Conservation (phyloP, 2,113 vertebrate genomes). For the Colistium nudipinnis region DNA sequence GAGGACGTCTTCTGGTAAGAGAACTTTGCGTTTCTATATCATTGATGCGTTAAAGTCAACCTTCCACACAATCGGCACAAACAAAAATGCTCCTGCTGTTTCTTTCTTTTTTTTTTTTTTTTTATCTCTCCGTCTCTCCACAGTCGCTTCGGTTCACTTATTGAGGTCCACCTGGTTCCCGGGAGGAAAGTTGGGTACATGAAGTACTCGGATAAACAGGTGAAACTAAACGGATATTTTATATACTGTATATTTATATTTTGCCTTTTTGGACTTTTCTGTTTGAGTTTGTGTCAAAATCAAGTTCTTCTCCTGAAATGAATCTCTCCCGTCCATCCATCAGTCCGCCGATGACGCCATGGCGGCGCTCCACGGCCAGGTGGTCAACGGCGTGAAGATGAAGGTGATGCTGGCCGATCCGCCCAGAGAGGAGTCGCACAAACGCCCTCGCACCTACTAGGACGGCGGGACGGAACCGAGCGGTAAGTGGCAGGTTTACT, state of each 20-base stretch:
- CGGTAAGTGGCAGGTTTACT: conserved; percentile 48
- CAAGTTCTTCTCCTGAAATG: neutral
- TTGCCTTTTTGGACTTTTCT: too few species aligned
- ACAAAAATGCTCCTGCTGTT: neutral
- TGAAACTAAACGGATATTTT: too few species aligned
- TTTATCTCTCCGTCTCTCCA: neutral
- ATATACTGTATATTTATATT: too few species aligned
- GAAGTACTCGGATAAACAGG: conserved; percentile 90
- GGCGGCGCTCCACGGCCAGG: conserved; percentile 86
- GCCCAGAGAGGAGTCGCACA: conserved; percentile 92
- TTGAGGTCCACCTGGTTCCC: conserved; percentile 92
- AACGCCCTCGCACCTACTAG: conserved; percentile 92
- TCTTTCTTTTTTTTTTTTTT: neutral
- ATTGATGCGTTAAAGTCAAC: too few species aligned
- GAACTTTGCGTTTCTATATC: conserved; percentile 5
- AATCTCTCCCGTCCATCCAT: neutral
- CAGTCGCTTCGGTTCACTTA: conserved; percentile 92
- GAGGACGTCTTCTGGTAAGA: conserved; percentile 95
- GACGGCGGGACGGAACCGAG: neutral
- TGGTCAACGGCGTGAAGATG: conserved; percentile 92
- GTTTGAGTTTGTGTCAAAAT: too few species aligned
- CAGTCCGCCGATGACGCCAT: conserved; percentile 91
- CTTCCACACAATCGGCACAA: neutral
- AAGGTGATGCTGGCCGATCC: conserved; percentile 96
- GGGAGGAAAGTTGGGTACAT: conserved; percentile 95